Evolutionary conservation across 2,797 vertebrate genomes (phyloP).

Genomic region (Notamacropus eugenii): DNA sequence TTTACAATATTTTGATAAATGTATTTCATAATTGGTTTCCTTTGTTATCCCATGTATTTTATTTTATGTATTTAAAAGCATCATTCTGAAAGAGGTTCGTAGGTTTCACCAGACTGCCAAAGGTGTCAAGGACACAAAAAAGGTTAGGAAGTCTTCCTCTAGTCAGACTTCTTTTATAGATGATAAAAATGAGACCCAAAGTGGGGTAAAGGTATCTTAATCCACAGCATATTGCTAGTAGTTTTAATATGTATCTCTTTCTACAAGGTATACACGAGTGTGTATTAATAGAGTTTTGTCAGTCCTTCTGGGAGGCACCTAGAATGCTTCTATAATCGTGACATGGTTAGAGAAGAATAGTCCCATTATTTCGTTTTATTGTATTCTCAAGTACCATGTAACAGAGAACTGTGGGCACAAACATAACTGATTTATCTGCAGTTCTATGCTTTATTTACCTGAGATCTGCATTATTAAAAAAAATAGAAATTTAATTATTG

Average conservation of each 20-base stretch:
- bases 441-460: constrained; percentile 84
- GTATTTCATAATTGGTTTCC: background rate
- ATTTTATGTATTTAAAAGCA: background rate
- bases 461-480: constrained; percentile 83
- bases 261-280: background rate
- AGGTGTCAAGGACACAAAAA: background rate
- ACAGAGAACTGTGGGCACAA: constrained; percentile 79
- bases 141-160: background rate
- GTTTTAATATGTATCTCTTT: background rate
- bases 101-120: background rate
- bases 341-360: constrained; percentile 46
- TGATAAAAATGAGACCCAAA: background rate
- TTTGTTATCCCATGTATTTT: background rate
- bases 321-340: background rate
- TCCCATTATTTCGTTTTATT: constrained; percentile 68
- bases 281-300: background rate
- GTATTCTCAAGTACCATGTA: constrained; percentile 71
- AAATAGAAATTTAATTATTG: constrained; percentile 82
- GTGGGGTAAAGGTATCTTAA: accelerated
- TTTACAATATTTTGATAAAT: background rate
- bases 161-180: background rate
- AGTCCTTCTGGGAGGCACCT: background rate
- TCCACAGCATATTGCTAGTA: too few relatives aligned
- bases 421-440: constrained; percentile 70
- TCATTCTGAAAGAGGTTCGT: background rate